A percentile compares a stretch with the other conserved stretches of the same genome.
These are phyloP conservation scores for Leptocoma aspasia DNA, from an alignment of 2,113 vertebrate species.

Conservation along the genomic window DNA sequence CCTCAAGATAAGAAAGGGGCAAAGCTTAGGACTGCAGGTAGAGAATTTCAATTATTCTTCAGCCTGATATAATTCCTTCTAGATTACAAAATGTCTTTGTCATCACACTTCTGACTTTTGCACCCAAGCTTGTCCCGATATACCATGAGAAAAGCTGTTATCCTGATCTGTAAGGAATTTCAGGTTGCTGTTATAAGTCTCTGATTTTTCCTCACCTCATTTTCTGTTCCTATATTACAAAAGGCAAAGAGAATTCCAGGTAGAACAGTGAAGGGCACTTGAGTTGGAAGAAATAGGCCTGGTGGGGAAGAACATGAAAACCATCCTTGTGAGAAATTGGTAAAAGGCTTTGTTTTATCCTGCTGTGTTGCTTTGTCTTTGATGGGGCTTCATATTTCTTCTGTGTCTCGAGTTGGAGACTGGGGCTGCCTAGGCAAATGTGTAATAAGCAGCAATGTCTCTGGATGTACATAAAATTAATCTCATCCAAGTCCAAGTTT, in stretches of 20 bases:
- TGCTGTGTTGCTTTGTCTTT: not conserved
- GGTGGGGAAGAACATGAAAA: not conserved
- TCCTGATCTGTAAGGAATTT: not conserved
- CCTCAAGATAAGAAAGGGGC: not conserved
- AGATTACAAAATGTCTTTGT: not conserved
- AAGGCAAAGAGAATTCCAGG: not conserved
- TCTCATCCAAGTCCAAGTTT: not conserved
- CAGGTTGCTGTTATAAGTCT: not conserved
- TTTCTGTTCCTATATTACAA: not conserved
- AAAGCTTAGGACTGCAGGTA: not conserved
- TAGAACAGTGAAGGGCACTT: not conserved
- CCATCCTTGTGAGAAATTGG: not conserved
- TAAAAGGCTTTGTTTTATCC: not conserved
- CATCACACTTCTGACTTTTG: not conserved
- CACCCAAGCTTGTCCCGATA: accelerated
- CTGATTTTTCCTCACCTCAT: not conserved
- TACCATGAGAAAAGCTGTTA: not conserved
- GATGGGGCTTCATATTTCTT: not conserved
- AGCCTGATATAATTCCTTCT: not conserved
- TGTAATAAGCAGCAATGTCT: not conserved
- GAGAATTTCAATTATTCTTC: not conserved
- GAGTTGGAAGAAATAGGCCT: not conserved
- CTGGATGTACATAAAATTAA: not conserved
- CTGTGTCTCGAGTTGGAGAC: not conserved
- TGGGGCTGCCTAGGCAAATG: not conserved